Evolutionary conservation across 2,888 invertebrate species (phyloP).

Genomic region (Bugula neritina): DNA sequence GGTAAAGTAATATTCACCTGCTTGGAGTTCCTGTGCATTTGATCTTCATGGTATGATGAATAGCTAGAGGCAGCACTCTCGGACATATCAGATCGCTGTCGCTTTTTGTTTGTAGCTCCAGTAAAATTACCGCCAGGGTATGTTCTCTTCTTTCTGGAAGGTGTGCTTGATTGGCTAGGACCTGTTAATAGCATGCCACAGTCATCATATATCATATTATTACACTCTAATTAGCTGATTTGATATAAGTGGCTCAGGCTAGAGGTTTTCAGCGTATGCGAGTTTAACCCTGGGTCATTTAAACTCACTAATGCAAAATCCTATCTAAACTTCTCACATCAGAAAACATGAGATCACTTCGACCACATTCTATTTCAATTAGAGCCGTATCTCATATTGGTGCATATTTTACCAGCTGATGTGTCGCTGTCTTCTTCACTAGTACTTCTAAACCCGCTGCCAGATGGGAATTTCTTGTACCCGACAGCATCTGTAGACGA

Average conservation of each 20-base stretch:
- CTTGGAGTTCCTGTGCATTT: conserved; percentile 5
- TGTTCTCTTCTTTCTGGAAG: conserved; percentile 17
- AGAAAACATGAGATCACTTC: too few relatives aligned
- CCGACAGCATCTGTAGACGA: conserved; percentile 22
- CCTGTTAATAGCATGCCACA: too few relatives aligned
- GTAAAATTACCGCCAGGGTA: not conserved
- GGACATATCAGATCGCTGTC: conserved; percentile 30
- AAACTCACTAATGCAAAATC: too few relatives aligned
- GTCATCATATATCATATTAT: too few relatives aligned
- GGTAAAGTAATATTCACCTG: too few relatives aligned
- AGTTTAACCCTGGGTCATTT: too few relatives aligned
- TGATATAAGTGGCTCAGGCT: too few relatives aligned
- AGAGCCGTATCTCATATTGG: too few relatives aligned
- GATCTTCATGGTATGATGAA: conserved; percentile 32
- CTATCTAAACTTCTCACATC: too few relatives aligned
- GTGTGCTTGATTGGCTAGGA: conserved; percentile 21
- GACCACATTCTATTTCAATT: too few relatives aligned
- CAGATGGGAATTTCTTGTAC: conserved; percentile 8
- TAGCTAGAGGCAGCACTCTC: conserved; percentile 29
- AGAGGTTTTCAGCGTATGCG: too few relatives aligned
- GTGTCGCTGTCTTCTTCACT: not conserved
- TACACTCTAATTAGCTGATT: too few relatives aligned
- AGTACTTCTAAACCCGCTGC: conserved; percentile 25
- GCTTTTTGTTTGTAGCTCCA: conserved; percentile 19
- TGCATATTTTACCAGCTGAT: conserved; percentile 26